These are phyloP conservation scores for Mycogona germanica DNA, from an alignment of 2,888 invertebrate genomes.

Conservation along the genomic window DNA sequence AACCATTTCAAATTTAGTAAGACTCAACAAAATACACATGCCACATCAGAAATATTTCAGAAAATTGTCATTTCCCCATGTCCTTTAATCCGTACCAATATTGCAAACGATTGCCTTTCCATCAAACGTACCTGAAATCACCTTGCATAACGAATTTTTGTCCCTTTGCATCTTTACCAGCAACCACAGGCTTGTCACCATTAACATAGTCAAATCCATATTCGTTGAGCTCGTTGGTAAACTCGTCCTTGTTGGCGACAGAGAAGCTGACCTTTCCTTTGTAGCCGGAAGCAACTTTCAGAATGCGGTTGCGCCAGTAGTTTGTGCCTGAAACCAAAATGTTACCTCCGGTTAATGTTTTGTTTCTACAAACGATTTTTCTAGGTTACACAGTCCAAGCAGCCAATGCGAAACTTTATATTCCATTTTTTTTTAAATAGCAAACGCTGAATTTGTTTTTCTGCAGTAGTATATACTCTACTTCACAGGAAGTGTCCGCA, in stretches of 20 bases:
- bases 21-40: neutral
- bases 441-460: neutral
- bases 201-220: slow-evolving; percentile 77
- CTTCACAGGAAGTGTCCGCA: no score
- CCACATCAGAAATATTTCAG: no score
- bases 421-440: neutral
- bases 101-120: neutral
- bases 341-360: no score
- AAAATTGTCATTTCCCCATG: no score
- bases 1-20: neutral
- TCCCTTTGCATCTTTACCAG: slow-evolving; percentile 67
- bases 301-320: slow-evolving; percentile 95
- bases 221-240: slow-evolving; percentile 87
- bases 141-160: slow-evolving; percentile 81
- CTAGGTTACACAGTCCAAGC: no score
- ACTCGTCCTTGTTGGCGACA: slow-evolving; percentile 83
- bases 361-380: no score
- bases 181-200: slow-evolving; percentile 78
- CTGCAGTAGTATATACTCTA: no score
- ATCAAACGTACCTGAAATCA: slow-evolving; percentile 62
- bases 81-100: no score
- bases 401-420: neutral
- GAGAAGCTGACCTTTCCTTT: slow-evolving; percentile 64
- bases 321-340: slow-evolving; percentile 53
- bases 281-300: slow-evolving; percentile 71